These are phyloP conservation scores for Paratrypauchen microcephalus DNA, from an alignment of 2,797 vertebrate genomes.

Conservation along the genomic window DNA sequence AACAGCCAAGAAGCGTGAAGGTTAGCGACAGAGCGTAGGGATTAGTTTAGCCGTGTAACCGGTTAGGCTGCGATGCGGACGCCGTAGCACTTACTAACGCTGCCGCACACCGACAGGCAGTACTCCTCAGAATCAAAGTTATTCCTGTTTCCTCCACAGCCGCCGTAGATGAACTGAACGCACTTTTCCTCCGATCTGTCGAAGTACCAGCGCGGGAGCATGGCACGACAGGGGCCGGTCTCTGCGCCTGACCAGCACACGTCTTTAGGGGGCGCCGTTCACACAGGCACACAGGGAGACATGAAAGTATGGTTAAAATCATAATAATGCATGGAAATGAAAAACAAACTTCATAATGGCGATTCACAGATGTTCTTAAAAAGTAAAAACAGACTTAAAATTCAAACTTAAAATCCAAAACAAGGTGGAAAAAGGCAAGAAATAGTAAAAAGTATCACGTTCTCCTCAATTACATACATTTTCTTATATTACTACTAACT, in stretches of 20 bases:
- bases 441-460: background rate
- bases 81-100: constrained; percentile 88
- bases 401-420: background rate
- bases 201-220: constrained; percentile 97
- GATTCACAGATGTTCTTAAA: background rate
- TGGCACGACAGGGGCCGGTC: constrained; percentile 89
- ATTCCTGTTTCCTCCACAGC: constrained; percentile 98
- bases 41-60: background rate
- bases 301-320: background rate
- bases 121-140: constrained; percentile 99
- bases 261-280: constrained; percentile 71
- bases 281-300: constrained; percentile 23
- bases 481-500: too few relatives aligned
- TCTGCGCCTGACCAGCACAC: constrained; percentile 95
- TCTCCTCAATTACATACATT: background rate
- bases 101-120: constrained; percentile 95
- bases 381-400: background rate
- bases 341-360: background rate
- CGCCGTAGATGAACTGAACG: constrained; percentile 94
- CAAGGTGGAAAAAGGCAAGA: background rate
- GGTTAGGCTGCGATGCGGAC: background rate
- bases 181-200: constrained; percentile 86
- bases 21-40: constrained; percentile 27
- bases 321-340: too few relatives aligned
- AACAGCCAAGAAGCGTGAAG: constrained; percentile 17